Base-by-base conservation (phyloP, 2,113 vertebrate genomes). In the Saimiri boliviensis region DNA sequence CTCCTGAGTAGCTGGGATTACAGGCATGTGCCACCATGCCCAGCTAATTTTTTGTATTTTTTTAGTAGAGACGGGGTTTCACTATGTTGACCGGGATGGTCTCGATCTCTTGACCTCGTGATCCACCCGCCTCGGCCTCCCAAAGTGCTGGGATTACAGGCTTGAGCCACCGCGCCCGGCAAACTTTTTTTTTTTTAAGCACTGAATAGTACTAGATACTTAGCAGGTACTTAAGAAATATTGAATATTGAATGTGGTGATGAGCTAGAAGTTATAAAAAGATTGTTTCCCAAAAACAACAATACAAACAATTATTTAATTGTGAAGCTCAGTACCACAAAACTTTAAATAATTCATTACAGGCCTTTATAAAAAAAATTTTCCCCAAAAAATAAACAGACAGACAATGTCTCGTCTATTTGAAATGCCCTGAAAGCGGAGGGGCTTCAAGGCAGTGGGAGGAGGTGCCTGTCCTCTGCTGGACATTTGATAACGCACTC, bases 241-340 rank as follows among this genome's bases (percentile, higher is more conserved):
- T 85, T 89, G 80, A 94, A 60, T 93, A 89, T 95, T 80, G 93
- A 42, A 81, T 37, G 86, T 86, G 20, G 63, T 45, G 25, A 56
- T 83, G 70, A 97, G 89, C 86, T 85, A 70, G 49, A 93, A 93
- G 89, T 21, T 80, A 86, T 86, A 11, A 89, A 70, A 87, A 89
- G 13, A 8, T 89, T 37, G 74, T 86, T 95, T 89, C 42, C 81
- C 93, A 87, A 89, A 45, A 94, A 89, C 25, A 92, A 82, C 80
- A 94, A 88, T 76, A 94, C 85, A 93, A 95, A 96, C 79, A 97
- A 96, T 96, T 90, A 95, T 92, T 97, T 95, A 84, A 87, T 86
- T 63, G 95, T 94, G 92, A 85, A 91, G 95, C 66, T 85, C 49
- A 35, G 77, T 54, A 56, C 89, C 63, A 81, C 56, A 94, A 94